phyloP scores from a whole-genome alignment of 2,113 vertebrate species.

The Halichoeres trimaculatus region DNA sequence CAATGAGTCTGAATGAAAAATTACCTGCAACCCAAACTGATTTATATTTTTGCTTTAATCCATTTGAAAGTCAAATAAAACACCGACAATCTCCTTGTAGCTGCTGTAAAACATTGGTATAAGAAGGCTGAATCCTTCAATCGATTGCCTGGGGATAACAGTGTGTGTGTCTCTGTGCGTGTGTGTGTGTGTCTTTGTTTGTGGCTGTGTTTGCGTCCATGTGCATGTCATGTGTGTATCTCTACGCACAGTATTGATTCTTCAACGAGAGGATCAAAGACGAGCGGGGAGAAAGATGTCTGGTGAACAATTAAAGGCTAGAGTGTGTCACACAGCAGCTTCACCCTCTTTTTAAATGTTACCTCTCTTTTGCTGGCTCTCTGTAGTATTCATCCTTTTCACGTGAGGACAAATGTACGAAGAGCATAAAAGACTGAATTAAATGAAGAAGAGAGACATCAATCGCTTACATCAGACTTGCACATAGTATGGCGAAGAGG shows the following conservation, averaged over 20 bases:
- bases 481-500: slow-evolving; percentile 37
- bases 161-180: background rate
- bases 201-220: slow-evolving; percentile 7
- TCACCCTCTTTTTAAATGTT: slow-evolving; percentile 26
- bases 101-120: background rate
- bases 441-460: slow-evolving; percentile 43
- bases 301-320: slow-evolving; percentile 34
- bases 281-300: slow-evolving; percentile 16
- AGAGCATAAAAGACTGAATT: slow-evolving; percentile 44
- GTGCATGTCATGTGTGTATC: slow-evolving; percentile 10
- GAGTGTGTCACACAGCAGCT: slow-evolving; percentile 38
- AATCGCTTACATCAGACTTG: slow-evolving; percentile 49
- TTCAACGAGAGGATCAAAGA: slow-evolving; percentile 47
- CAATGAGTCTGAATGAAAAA: slow-evolving; percentile 11
- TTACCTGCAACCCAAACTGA: background rate
- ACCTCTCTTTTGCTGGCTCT: background rate
- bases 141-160: slow-evolving; percentile 32
- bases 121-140: slow-evolving; percentile 12
- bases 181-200: slow-evolving; percentile 12
- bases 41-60: slow-evolving; percentile 19
- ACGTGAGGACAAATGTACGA: slow-evolving; percentile 32
- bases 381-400: slow-evolving; percentile 55
- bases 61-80: slow-evolving; percentile 17
- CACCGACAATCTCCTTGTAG: background rate
- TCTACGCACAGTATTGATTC: slow-evolving; percentile 56